A percentile compares a stretch with the other conserved stretches of the same genome.
Conservation (phyloP, 2,888 invertebrate species). For the Pachydiplax longipennis region DNA sequence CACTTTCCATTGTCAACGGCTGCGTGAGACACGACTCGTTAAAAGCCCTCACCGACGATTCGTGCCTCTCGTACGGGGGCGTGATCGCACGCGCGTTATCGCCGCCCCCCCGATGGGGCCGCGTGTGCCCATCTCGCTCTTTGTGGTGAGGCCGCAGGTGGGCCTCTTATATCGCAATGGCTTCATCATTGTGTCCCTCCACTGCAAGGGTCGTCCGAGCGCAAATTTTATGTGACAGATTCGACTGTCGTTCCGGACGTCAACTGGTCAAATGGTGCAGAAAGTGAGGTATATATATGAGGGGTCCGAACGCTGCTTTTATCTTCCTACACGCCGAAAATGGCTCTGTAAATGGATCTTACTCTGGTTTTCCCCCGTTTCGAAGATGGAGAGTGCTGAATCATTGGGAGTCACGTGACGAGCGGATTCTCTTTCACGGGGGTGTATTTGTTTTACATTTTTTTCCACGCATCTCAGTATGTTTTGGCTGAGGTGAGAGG, state of each 20-base stretch:
- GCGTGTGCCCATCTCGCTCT: background rate
- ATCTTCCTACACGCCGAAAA: background rate
- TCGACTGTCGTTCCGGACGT: background rate
- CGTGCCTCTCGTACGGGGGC: background rate
- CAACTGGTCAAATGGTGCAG: slow-evolving; percentile 25
- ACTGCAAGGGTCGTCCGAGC: background rate
- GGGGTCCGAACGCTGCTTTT: background rate
- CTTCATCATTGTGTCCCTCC: background rate
- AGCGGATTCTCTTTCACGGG: background rate
- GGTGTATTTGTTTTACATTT: background rate
- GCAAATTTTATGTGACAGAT: slow-evolving; percentile 33
- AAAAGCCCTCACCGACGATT: background rate
- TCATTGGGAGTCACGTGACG: background rate
- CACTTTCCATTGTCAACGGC: background rate
- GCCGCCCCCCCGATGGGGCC: background rate
- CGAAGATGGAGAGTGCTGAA: background rate
- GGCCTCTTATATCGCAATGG: background rate
- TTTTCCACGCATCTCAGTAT: background rate
- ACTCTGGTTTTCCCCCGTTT: background rate
- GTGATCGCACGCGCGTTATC: background rate
- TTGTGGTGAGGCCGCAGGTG: background rate
- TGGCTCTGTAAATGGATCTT: background rate
- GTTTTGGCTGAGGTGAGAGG: too few species aligned
- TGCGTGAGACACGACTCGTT: background rate
- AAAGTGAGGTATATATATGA: background rate